Evolutionary conservation across 2,113 vertebrate genomes (phyloP).

Genomic region (Rhabdornis inornatus): DNA sequence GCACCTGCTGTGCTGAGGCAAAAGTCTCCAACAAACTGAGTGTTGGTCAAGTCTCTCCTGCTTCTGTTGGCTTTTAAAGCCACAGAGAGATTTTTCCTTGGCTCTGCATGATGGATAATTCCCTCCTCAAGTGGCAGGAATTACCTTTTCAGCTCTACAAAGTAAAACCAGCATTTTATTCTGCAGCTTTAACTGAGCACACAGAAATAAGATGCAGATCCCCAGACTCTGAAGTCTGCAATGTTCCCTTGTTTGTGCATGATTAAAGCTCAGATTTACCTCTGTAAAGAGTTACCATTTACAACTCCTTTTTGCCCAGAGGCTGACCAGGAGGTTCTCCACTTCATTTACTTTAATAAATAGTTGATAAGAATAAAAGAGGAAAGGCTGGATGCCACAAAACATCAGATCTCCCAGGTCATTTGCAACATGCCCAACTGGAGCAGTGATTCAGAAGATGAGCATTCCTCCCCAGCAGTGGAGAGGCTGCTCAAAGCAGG

Average conservation of each 20-base stretch:
- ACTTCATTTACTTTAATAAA: neutral
- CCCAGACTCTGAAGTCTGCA: neutral
- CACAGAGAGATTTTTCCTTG: neutral
- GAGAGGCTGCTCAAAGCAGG: neutral
- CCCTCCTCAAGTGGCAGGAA: neutral
- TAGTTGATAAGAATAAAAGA: neutral
- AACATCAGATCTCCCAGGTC: neutral
- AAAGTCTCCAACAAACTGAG: neutral
- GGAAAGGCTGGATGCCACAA: neutral
- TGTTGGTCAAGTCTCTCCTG: neutral
- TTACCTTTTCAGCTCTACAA: neutral
- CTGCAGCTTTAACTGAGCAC: neutral
- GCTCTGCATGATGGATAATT: neutral
- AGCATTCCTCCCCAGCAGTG: neutral
- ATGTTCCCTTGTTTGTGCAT: neutral
- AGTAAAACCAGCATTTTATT: neutral
- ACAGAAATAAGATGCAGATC: neutral
- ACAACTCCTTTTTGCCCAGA: neutral
- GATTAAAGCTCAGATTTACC: neutral
- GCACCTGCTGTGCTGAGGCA: neutral
- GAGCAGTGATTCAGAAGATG: conserved; percentile 29
- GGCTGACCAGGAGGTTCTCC: neutral
- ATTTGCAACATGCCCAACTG: neutral
- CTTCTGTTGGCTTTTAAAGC: neutral
- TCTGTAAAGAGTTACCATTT: neutral